Base-by-base conservation (phyloP, 2,797 vertebrate species). In the Pseudochirops corinnae region DNA sequence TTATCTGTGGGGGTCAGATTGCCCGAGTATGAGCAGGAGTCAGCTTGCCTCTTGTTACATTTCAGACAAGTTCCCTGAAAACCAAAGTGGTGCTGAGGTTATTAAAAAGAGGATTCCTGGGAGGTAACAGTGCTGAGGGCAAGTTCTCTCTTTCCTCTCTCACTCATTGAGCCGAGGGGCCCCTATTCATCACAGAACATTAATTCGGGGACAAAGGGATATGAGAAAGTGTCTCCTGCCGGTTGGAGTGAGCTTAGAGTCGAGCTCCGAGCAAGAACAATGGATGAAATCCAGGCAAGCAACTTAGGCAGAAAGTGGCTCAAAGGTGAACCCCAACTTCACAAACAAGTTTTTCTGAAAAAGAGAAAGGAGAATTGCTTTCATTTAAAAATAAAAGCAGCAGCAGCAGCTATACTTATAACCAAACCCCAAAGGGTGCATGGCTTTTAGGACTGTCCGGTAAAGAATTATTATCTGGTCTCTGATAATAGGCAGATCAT, bases 141-240 rank as follows among this genome's bases (percentile, higher is more conserved):
- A 7, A 24, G 53, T 91, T 91, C 90, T 55, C 90, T 55, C 53
- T 55, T 53, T 46, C 21, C 60, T 92, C 93, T 46, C 55, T 33
- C 91, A 52, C 55, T 87, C 96, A 92, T 62, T 91, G 92, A 93
- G 92, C 96, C 97, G 55, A 97, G 95, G 0, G 0, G 50, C 90
- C 96, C 95, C n/a, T 87, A 91, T 97, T 98, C 93, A 97, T 96
- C 91, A 90, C n/a, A 92, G 67, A 87, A 96, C 97, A 97, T 96
- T 97, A 96, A 97, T 96, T 95, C 94, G 93, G 97, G 97, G 96
- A 96, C n/a, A 92, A 97, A 95, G 95, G 90, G 91, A 91, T 90
- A 93, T 62, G 93, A 91, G 95, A 96, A 97, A 94, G 94, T 92
- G 90, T 67, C 92, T 97, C 95, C 91, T 95, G 95, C 94, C 96